Conservation (phyloP, 2,113 vertebrate genomes). For the Monarcha castaneiventris region DNA sequence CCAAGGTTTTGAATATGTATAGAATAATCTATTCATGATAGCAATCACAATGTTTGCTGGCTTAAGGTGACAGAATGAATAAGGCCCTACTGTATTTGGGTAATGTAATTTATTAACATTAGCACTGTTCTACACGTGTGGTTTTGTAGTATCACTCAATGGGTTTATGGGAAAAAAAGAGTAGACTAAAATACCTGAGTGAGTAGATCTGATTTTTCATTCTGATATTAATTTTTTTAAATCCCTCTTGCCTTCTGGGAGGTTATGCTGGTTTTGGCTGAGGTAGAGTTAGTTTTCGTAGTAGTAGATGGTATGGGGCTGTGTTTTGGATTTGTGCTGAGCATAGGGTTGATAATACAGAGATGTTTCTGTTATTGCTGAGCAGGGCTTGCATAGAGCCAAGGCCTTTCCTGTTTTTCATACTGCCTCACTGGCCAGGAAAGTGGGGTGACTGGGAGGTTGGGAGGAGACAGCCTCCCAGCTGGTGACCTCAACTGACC, state of each 20-base stretch:
- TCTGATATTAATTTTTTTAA: not conserved
- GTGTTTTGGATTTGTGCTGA: not conserved
- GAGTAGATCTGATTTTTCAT: not conserved
- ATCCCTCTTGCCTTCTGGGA: not conserved
- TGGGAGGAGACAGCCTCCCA: not conserved
- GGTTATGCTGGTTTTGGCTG: not conserved
- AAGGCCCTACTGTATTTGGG: not conserved
- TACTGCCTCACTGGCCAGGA: not conserved
- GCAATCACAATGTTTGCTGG: not conserved
- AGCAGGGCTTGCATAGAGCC: not conserved
- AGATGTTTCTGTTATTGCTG: not conserved
- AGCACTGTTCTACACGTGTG: not conserved
- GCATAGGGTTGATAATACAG: not conserved
- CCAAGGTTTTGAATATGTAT: not conserved
- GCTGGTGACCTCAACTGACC: not conserved
- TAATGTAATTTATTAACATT: not conserved
- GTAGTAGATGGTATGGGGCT: not conserved
- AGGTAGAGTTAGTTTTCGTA: not conserved
- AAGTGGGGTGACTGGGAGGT: fast-evolving
- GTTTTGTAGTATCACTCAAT: not conserved
- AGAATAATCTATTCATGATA: not conserved
- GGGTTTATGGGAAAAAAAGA: not conserved
- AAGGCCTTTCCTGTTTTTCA: not conserved
- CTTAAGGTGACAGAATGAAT: not conserved
- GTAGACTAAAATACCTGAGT: not conserved